Base-by-base conservation (phyloP, 2,797 vertebrate species). In the Dendrocincla tyrannina region DNA sequence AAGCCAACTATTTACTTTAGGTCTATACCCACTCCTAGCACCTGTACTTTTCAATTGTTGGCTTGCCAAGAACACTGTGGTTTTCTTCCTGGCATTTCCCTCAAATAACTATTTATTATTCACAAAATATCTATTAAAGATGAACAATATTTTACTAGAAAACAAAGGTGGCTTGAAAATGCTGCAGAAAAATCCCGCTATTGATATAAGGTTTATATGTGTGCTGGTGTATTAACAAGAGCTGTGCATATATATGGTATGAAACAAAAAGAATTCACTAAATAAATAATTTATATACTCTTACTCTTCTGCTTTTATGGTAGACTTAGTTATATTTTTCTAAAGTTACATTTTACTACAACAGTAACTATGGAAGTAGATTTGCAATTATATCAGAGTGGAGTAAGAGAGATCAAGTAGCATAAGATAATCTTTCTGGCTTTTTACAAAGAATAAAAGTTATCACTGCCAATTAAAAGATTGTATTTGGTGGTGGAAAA, bases 1-100 rank as follows among this genome's bases (percentile, higher is more conserved):
- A 15, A 27, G 14, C 14, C 25, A 15, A 25, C 69, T 98, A 97
- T 98, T 98, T 98, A 96, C 96, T 97, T 95, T 97, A 94, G 94
- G 84, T 83, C 96, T 95, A 76, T 90, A 94, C 91, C 94, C 44
- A 96, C 91, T 97, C 90, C 95, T 92, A 97, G 92, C 98, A 98
- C 97, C 98, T 98, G 98, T 97, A 97, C 95, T 96, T 97, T 97
- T 97, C 92, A 91, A 96, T 97, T 98, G 97, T 97, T 96, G 83
- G 84, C 94, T 97, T 98, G 98, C 97, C 98, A 98, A 97, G 97
- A 95, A 76, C 90, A 79, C 92, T 68, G 93, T 2, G 39, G 95
- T 93, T 98, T 97, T 95, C 96, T 97, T 97, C 91, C 87, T 87
- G 88, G 60, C 46, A 91, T 96, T 92, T 88, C 89, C 73, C 41